Percentiles rank a stretch among this genome's conserved stretches.
Conservation (phyloP, 2,888 invertebrate genomes). For the Caenorhabditis imperialis region DNA sequence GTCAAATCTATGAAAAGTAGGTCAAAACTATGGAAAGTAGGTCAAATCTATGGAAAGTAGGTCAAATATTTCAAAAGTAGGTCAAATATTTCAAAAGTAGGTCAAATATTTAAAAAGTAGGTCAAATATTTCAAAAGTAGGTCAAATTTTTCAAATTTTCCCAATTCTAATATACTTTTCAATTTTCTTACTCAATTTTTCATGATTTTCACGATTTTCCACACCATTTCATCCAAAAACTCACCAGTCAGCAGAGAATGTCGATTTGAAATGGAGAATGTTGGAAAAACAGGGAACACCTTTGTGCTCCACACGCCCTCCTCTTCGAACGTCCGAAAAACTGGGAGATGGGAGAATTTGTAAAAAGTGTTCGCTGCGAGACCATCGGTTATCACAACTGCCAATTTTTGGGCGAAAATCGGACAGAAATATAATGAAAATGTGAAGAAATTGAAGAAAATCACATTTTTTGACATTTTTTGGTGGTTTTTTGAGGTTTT, state of each 20-base stretch:
- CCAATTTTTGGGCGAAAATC: slow-evolving; percentile 34
- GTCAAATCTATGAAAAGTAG: too few species aligned
- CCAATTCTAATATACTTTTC: too few species aligned
- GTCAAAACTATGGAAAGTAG: too few species aligned
- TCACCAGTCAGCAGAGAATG: slow-evolving; percentile 64
- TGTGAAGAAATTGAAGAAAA: slow-evolving; percentile 7
- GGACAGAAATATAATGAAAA: background rate
- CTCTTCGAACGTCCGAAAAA: slow-evolving; percentile 62
- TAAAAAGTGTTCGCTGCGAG: slow-evolving; percentile 61
- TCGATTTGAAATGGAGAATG: slow-evolving; percentile 63
- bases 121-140: too few species aligned
- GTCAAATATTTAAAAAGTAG: too few species aligned
- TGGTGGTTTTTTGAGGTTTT: too few species aligned
- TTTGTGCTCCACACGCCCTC: slow-evolving; percentile 66
- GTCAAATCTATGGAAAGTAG: too few species aligned
- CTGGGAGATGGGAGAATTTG: slow-evolving; percentile 60
- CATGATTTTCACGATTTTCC: background rate
- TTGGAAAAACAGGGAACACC: slow-evolving; percentile 65
- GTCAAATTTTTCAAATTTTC: too few species aligned
- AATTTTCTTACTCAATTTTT: too few species aligned
- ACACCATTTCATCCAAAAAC: background rate
- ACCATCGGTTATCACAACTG: slow-evolving; percentile 60
- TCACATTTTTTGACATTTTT: slow-evolving; percentile 2
- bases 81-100: too few species aligned
- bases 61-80: too few species aligned